phyloP scores from a whole-genome alignment of 2,888 invertebrate genomes.

The Caenorhabditis parvicauda region DNA sequence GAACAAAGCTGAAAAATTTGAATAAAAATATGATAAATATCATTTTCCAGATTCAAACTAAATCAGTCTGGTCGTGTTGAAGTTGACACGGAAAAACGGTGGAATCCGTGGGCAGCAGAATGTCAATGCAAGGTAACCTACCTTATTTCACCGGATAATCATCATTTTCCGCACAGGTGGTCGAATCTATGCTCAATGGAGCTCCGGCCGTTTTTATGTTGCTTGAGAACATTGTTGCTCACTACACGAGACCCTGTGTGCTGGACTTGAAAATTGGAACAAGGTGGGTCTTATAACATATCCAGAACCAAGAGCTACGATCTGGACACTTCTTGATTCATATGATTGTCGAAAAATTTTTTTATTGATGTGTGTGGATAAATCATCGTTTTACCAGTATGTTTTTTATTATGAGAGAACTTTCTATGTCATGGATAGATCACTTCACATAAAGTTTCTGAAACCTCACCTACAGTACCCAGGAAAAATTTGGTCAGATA shows the following conservation, averaged over 20 bases:
- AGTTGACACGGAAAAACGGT: slow-evolving; percentile 31
- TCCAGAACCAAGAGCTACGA: neutral
- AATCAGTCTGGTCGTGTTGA: slow-evolving; percentile 27
- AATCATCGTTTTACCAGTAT: too few relatives aligned
- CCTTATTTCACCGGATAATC: neutral
- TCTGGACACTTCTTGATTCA: too few relatives aligned
- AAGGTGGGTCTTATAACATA: neutral
- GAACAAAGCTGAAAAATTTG: too few relatives aligned
- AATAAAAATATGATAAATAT: too few relatives aligned
- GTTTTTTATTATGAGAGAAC: too few relatives aligned
- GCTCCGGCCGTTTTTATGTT: slow-evolving; percentile 66
- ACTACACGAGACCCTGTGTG: slow-evolving; percentile 73
- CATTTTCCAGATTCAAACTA: slow-evolving; percentile 12
- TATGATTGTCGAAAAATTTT: too few relatives aligned
- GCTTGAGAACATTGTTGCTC: slow-evolving; percentile 70
- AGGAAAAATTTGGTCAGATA: too few relatives aligned
- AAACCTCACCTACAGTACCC: too few relatives aligned
- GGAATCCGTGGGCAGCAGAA: slow-evolving; percentile 35
- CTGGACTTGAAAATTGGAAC: slow-evolving; percentile 78
- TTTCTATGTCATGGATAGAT: too few relatives aligned
- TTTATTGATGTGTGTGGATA: too few relatives aligned
- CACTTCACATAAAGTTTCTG: too few relatives aligned
- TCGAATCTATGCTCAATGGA: slow-evolving; percentile 50
- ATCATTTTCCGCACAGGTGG: slow-evolving; percentile 43
- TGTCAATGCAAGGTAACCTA: slow-evolving; percentile 38